Percentiles rank a stretch among this genome's conserved stretches.
These are phyloP conservation scores for Conops quadrifasciatus DNA, from an alignment of 2,888 invertebrate genomes.

Conservation along the genomic window DNA sequence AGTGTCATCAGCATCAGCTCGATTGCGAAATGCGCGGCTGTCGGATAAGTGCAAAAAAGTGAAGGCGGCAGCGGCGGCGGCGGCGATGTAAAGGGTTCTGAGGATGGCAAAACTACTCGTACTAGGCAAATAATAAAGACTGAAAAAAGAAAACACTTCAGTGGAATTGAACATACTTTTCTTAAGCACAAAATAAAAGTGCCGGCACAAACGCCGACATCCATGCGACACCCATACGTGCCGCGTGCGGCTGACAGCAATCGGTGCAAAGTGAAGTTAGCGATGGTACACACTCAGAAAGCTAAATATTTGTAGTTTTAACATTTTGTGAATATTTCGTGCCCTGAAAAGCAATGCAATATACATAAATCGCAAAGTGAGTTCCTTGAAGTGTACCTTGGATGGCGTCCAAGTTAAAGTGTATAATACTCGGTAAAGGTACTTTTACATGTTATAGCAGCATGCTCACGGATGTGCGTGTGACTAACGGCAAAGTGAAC, in stretches of 20 bases:
- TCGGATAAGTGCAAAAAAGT: neutral
- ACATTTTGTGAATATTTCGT: neutral
- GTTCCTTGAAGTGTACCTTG: neutral
- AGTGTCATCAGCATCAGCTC: no score
- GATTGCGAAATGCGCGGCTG: no score
- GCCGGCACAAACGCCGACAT: neutral
- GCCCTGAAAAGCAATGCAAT: neutral
- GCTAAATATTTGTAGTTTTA: conserved; percentile 8
- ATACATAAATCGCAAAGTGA: conserved; percentile 6
- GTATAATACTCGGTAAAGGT: neutral
- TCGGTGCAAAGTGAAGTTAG: neutral
- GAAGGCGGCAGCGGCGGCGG: neutral
- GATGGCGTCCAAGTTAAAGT: neutral
- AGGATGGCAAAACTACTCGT: neutral
- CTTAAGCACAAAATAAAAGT: neutral
- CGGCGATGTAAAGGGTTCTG: neutral
- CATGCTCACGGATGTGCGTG: no score
- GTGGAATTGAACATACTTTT: neutral
- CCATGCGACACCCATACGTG: neutral
- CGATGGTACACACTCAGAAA: neutral
- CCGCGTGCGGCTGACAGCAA: neutral
- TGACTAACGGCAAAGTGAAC: no score
- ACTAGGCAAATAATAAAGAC: neutral
- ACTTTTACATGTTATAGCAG: no score
- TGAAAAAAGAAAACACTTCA: neutral